These are phyloP conservation scores for Morpho deidamia DNA, from an alignment of 2,888 invertebrate species.

Conservation along the genomic window DNA sequence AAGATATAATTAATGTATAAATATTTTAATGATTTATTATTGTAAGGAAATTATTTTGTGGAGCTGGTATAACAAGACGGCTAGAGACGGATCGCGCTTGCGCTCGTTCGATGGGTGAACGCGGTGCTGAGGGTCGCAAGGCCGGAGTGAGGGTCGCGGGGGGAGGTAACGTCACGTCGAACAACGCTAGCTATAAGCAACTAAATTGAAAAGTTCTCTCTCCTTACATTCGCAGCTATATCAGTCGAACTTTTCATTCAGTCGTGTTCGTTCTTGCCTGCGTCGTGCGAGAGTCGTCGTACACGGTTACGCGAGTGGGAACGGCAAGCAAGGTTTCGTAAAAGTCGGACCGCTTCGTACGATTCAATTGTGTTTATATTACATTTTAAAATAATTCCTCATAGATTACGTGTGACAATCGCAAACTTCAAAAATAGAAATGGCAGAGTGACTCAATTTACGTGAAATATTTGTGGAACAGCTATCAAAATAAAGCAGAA, in stretches of 20 bases:
- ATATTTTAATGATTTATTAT: no score
- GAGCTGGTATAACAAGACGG: slow-evolving; percentile 56
- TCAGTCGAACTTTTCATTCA: slow-evolving; percentile 30
- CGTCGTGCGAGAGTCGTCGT: slow-evolving; percentile 69
- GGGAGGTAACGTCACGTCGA: slow-evolving; percentile 70
- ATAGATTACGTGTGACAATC: neutral
- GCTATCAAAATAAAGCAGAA: slow-evolving; percentile 68
- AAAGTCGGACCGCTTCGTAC: slow-evolving; percentile 53
- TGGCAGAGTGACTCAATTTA: slow-evolving; percentile 7
- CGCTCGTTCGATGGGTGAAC: slow-evolving; percentile 54
- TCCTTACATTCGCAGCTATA: slow-evolving; percentile 21
- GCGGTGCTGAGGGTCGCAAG: slow-evolving; percentile 67
- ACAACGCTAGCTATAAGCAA: slow-evolving; percentile 62
- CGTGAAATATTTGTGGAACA: slow-evolving; percentile 36
- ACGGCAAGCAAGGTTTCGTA: slow-evolving; percentile 52
- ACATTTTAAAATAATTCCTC: slow-evolving; percentile 10
- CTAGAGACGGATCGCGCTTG: slow-evolving; percentile 66
- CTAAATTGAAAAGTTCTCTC: slow-evolving; percentile 47
- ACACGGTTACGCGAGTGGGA: slow-evolving; percentile 72
- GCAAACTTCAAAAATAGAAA: slow-evolving; percentile 19
- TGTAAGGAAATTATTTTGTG: slow-evolving; percentile 11
- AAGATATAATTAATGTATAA: no score
- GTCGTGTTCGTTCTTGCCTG: slow-evolving; percentile 61
- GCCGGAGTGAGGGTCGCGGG: slow-evolving; percentile 60
- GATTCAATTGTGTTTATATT: slow-evolving; percentile 20